These are phyloP conservation scores for Eclectus roratus DNA, from an alignment of 2,113 vertebrate genomes.

Conservation along the genomic window DNA sequence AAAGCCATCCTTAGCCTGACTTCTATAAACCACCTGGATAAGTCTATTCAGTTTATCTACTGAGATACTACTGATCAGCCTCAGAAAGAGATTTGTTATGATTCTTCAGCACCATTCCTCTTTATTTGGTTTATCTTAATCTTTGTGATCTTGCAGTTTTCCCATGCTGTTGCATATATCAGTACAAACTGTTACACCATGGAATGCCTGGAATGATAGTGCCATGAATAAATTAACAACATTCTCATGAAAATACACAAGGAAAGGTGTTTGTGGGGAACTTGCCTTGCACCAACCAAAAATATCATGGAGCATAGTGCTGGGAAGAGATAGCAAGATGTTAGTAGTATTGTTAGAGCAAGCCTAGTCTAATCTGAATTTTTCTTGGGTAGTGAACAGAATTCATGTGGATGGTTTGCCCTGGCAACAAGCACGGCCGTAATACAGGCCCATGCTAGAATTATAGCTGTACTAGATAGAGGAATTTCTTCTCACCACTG, in stretches of 20 bases:
- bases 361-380: background rate
- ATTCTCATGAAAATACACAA: background rate
- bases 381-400: background rate
- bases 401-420: background rate
- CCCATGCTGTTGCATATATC: background rate
- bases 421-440: rapidly evolving
- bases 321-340: background rate
- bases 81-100: background rate
- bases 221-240: slow-evolving; percentile 47
- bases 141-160: slow-evolving; percentile 31
- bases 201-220: slow-evolving; percentile 6
- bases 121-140: background rate
- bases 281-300: background rate
- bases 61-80: background rate
- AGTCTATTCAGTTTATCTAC: background rate
- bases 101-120: background rate
- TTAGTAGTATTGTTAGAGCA: background rate
- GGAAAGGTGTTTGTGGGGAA: background rate
- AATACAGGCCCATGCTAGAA: background rate
- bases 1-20: background rate
- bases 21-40: background rate
- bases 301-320: background rate
- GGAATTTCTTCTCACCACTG: background rate
- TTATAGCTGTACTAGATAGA: background rate
- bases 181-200: slow-evolving; percentile 29